Conservation (phyloP, 1,140 invertebrate species). For the Drosophila mojavensis region DNA sequence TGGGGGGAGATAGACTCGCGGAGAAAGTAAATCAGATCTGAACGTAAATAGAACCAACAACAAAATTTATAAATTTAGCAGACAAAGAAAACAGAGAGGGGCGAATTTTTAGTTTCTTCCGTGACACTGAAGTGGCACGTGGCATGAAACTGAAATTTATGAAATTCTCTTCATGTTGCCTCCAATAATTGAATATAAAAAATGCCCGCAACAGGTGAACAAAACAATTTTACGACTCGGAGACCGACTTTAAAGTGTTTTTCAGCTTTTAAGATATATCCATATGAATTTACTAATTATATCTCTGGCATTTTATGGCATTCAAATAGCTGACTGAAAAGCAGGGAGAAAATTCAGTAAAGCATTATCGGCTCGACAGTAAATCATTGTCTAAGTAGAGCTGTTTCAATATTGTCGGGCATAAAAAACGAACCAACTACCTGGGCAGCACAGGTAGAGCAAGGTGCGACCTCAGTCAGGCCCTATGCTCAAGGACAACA, state of each 20-base stretch:
- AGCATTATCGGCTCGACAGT: slow-evolving; percentile 19
- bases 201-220: slow-evolving; percentile 77
- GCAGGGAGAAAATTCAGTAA: slow-evolving; percentile 26
- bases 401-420: slow-evolving; percentile 49
- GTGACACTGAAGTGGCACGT: slow-evolving; percentile 40
- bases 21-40: not conserved
- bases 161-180: slow-evolving; percentile 46
- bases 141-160: slow-evolving; percentile 46
- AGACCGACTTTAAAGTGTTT: slow-evolving; percentile 23
- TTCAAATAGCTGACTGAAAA: slow-evolving; percentile 74
- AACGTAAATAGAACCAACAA: slow-evolving; percentile 3
- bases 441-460: slow-evolving; percentile 13
- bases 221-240: slow-evolving; percentile 66
- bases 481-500: slow-evolving; percentile 55
- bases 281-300: slow-evolving; percentile 5
- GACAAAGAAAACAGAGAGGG: slow-evolving; percentile 1
- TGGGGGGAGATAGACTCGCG: too few species aligned
- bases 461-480: not conserved
- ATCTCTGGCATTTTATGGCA: slow-evolving; percentile 56
- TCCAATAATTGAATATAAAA: slow-evolving; percentile 54
- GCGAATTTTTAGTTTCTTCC: not conserved
- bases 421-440: slow-evolving; percentile 33
- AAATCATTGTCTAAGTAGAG: slow-evolving; percentile 49
- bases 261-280: slow-evolving; percentile 2
- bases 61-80: slow-evolving; percentile 34